Percentiles rank a stretch among this genome's conserved stretches.
These are phyloP conservation scores for Eupithecia vulgata DNA, from an alignment of 2,888 invertebrate species.

Conservation along the genomic window DNA sequence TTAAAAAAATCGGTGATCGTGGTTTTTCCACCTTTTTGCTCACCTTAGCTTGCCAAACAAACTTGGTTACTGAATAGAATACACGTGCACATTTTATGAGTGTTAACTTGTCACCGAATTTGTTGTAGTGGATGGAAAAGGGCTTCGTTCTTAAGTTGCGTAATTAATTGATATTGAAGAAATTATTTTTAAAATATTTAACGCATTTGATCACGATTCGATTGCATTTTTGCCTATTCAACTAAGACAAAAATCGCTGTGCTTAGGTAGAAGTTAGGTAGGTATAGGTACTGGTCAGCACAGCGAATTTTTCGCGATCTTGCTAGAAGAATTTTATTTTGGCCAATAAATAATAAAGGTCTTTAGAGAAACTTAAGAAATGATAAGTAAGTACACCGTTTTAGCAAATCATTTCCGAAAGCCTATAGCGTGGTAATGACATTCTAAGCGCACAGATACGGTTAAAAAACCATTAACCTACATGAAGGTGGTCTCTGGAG, in stretches of 20 bases:
- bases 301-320: background rate
- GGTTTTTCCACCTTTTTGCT: background rate
- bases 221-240: background rate
- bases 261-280: background rate
- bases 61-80: background rate
- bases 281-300: background rate
- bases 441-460: constrained; percentile 21
- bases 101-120: background rate
- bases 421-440: constrained; percentile 22
- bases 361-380: background rate
- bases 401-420: background rate
- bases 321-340: background rate
- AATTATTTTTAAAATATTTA: background rate
- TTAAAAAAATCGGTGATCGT: background rate
- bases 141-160: background rate
- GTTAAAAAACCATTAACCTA: constrained; percentile 33
- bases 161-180: background rate
- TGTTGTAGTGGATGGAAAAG: too few relatives aligned
- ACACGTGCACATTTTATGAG: background rate
- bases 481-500: constrained; percentile 9
- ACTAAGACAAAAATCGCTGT: background rate
- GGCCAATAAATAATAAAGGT: background rate
- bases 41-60: background rate
- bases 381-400: background rate
- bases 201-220: too few relatives aligned